Evolutionary conservation across 1,140 invertebrate species (phyloP).

Genomic region (Conus betulinus): DNA sequence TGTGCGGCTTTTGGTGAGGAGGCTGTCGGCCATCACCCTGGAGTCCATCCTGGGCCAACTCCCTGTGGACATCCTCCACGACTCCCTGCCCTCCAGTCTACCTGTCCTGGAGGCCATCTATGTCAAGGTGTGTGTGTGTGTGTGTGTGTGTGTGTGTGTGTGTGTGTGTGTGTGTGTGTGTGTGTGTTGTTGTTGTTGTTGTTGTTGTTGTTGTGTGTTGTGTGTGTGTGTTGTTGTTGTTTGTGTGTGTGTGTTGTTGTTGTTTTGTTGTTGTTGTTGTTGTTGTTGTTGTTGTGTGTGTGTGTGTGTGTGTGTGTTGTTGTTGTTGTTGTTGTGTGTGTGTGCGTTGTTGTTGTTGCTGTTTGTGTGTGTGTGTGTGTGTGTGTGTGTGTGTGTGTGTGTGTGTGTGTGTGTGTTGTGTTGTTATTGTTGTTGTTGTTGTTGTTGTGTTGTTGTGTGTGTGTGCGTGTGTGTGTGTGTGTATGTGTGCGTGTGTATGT

Average conservation of each 20-base stretch:
- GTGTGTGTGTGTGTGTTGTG: background rate
- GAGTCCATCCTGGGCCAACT: slow-evolving; percentile 84
- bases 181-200: background rate
- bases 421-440: too few species aligned
- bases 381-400: too few species aligned
- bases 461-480: background rate
- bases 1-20: slow-evolving; percentile 83
- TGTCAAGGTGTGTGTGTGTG: slow-evolving; percentile 78
- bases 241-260: background rate
- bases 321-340: background rate
- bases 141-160: background rate
- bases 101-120: slow-evolving; percentile 91
- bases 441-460: background rate
- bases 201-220: background rate
- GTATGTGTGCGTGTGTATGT: background rate
- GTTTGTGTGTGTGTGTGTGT: too few species aligned
- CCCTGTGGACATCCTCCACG: slow-evolving; percentile 90
- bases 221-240: background rate
- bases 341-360: background rate
- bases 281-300: too few species aligned
- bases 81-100: slow-evolving; percentile 89
- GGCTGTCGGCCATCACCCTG: slow-evolving; percentile 85
- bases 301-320: background rate
- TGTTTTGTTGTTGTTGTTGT: too few species aligned
- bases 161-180: slow-evolving; percentile 4